Conservation (phyloP, 2,797 vertebrate species). For the Nannoperca australis region DNA sequence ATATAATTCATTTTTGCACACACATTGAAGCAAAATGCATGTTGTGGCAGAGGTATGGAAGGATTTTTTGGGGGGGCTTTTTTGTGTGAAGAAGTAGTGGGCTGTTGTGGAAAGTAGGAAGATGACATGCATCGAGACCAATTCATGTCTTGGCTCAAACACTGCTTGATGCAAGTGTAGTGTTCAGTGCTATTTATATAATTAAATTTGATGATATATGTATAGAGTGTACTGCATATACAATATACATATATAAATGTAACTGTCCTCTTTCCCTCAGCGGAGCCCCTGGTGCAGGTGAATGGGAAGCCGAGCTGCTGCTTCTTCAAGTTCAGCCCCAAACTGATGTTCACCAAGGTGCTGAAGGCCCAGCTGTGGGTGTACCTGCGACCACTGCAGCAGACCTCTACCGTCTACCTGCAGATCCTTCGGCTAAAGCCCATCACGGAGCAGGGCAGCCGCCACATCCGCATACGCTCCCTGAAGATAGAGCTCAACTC, state of each 20-base stretch:
- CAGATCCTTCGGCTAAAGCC: conserved; percentile 98
- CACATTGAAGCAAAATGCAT: not conserved
- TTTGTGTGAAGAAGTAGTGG: too few relatives aligned
- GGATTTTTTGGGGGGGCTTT: too few relatives aligned
- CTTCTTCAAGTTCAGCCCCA: conserved; percentile 99
- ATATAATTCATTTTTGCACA: not conserved
- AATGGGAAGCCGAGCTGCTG: conserved; percentile 97
- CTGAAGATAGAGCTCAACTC: conserved; percentile 98
- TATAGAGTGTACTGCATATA: not conserved
- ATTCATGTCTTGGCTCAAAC: not conserved
- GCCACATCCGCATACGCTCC: conserved; percentile 97
- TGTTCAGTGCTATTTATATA: not conserved
- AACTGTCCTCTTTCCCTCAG: conserved; percentile 78
- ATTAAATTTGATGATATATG: not conserved
- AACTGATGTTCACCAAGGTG: conserved; percentile 99
- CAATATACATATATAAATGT: conserved; percentile 1
- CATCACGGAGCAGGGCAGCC: conserved; percentile 93
- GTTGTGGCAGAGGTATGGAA: not conserved
- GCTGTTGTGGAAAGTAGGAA: not conserved
- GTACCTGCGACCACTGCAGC: conserved; percentile 95
- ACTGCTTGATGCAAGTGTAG: not conserved
- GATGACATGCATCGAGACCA: not conserved
- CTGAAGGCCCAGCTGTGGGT: conserved; percentile 99
- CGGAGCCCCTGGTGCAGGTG: conserved; percentile 95
- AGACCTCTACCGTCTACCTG: conserved; percentile 96